Percentiles rank a stretch among this genome's conserved stretches.
phyloP scores from a whole-genome alignment of 2,113 vertebrate genomes.

The Noturus placidus region DNA sequence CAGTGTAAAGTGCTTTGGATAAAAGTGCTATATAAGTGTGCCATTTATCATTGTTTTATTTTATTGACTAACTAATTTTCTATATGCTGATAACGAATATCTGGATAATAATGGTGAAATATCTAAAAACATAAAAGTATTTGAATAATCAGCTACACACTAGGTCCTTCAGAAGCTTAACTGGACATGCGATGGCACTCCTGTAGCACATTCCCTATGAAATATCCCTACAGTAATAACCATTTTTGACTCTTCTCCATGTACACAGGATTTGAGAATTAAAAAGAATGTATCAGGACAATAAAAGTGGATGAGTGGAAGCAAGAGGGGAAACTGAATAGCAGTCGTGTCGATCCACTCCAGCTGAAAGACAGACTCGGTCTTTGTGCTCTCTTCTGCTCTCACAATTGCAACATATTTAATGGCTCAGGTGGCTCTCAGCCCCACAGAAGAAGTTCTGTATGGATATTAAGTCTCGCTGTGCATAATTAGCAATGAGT shows the following conservation, averaged over 20 bases:
- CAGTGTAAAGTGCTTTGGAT: no score
- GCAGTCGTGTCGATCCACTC: conserved; percentile 54
- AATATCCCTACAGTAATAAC: not conserved
- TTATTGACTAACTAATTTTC: not conserved
- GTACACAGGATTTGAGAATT: conserved; percentile 14
- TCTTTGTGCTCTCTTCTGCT: conserved; percentile 36
- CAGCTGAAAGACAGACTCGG: conserved; percentile 51
- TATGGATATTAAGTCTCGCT: conserved; percentile 1
- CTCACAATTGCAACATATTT: not conserved
- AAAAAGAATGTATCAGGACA: not conserved
- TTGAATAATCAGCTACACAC: not conserved
- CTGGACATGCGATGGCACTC: not conserved
- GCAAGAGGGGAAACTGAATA: conserved; percentile 49
- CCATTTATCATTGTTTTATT: no score
- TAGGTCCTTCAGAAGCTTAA: not conserved
- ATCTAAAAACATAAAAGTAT: not conserved
- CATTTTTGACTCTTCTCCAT: not conserved
- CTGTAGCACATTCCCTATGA: not conserved
- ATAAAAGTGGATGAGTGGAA: conserved; percentile 31
- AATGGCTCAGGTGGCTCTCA: not conserved
- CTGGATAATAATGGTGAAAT: not conserved
- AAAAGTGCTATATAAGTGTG: no score
- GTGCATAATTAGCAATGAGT: conserved; percentile 65
- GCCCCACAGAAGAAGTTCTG: conserved; percentile 22
- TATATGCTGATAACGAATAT: not conserved